Conservation (phyloP, 2,113 vertebrate species). For the Limnothrissa miodon region DNA sequence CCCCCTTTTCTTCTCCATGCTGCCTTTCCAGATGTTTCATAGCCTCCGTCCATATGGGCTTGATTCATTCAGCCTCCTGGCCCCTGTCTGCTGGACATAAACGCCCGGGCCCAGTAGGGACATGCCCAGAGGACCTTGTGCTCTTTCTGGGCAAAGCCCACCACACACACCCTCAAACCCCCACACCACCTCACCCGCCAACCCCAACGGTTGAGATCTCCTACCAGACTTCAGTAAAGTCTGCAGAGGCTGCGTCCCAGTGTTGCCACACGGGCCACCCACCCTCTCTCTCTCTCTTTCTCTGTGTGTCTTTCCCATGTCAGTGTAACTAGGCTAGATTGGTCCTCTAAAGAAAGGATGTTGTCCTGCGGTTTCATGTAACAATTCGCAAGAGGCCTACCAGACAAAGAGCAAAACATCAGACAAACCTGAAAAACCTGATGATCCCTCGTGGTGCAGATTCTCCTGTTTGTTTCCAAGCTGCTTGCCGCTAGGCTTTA, state of each 20-base stretch:
- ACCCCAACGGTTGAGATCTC: neutral
- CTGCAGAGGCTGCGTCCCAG: neutral
- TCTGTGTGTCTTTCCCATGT: neutral
- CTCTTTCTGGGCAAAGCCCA: no score
- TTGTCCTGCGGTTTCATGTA: neutral
- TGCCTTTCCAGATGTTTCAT: neutral
- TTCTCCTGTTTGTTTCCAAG: neutral
- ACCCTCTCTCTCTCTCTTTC: neutral
- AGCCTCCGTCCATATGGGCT: neutral
- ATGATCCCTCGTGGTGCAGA: neutral
- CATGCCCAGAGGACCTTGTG: constrained; percentile 20
- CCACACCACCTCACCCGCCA: neutral
- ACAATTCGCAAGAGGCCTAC: neutral
- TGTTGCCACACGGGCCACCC: neutral
- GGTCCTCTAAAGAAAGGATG: neutral
- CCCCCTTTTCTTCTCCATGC: neutral
- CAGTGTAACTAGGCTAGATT: neutral
- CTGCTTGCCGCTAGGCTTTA: neutral
- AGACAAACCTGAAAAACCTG: neutral
- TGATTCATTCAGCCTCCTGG: neutral
- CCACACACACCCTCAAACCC: no score
- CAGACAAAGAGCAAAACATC: neutral
- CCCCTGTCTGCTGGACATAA: constrained; percentile 29
- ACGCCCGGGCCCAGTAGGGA: neutral
- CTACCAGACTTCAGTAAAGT: neutral